Conservation (phyloP, 2,797 vertebrate species). For the Peromyscus aztecus region DNA sequence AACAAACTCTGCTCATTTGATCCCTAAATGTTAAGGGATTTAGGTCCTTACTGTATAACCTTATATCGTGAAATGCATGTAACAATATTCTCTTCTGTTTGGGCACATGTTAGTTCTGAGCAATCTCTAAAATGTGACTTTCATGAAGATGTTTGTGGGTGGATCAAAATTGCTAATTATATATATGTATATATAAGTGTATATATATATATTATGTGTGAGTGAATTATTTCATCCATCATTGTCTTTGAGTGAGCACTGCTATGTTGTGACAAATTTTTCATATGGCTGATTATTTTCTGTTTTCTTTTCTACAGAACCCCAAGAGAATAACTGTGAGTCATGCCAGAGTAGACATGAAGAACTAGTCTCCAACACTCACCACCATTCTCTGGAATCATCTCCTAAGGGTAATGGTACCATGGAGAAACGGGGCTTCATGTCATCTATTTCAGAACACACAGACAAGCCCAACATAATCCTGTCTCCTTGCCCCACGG, state of each 20-base stretch:
- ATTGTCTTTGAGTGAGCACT: constrained; percentile 6
- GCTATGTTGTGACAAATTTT: constrained; percentile 9
- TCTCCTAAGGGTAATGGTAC: constrained; percentile 82
- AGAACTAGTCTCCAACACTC: constrained; percentile 84
- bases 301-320: constrained; percentile 86
- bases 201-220: neutral
- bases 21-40: constrained; percentile 29
- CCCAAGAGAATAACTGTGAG: constrained; percentile 88
- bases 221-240: constrained; percentile 25
- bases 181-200: too few relatives aligned
- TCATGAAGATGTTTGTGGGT: constrained; percentile 14
- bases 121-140: neutral
- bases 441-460: constrained; percentile 61
- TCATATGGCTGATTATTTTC: constrained; percentile 43
- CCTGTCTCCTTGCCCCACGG: constrained; percentile 86
- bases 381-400: constrained; percentile 77
- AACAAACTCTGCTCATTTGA: neutral
- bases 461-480: constrained; percentile 79
- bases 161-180: neutral
- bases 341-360: constrained; percentile 87
- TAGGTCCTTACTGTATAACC: neutral
- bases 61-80: constrained; percentile 45
- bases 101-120: neutral
- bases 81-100: neutral
- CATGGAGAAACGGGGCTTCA: constrained; percentile 70